Evolutionary conservation across 2,113 vertebrate genomes (phyloP).

Genomic region (Phalacrocorax carbo): DNA sequence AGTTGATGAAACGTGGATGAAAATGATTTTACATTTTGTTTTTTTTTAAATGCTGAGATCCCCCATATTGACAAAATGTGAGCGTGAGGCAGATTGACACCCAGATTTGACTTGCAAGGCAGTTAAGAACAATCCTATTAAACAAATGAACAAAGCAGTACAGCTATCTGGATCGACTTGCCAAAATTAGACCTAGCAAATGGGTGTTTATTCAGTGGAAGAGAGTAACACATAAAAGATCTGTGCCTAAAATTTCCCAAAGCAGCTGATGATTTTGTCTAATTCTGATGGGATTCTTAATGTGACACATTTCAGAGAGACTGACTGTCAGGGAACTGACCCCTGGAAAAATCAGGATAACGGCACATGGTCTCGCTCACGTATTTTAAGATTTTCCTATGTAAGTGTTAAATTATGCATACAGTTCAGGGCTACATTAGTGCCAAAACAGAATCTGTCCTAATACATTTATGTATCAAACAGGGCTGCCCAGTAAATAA

Average conservation of each 20-base stretch:
- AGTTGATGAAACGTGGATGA: neutral
- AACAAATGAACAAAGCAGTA: neutral
- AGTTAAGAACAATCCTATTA: neutral
- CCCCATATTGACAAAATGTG: neutral
- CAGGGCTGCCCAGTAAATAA: neutral
- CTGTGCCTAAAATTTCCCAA: neutral
- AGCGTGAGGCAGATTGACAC: neutral
- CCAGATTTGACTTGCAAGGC: neutral
- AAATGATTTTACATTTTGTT: fast-evolving
- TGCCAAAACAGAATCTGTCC: neutral
- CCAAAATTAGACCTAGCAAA: neutral
- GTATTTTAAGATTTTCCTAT: neutral
- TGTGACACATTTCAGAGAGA: neutral
- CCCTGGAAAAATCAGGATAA: neutral
- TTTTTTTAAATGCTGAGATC: neutral
- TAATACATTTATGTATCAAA: neutral
- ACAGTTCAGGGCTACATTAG: neutral
- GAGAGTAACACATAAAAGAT: neutral
- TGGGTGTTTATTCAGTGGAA: neutral
- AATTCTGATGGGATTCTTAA: neutral
- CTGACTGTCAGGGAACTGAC: neutral
- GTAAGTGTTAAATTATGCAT: neutral
- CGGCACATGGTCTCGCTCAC: neutral
- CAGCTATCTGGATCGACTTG: neutral
- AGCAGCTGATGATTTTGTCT: neutral